Percentiles rank a stretch among this genome's conserved stretches.
These are phyloP conservation scores for Rutilus rutilus DNA, from an alignment of 2,113 vertebrate species.

Conservation along the genomic window DNA sequence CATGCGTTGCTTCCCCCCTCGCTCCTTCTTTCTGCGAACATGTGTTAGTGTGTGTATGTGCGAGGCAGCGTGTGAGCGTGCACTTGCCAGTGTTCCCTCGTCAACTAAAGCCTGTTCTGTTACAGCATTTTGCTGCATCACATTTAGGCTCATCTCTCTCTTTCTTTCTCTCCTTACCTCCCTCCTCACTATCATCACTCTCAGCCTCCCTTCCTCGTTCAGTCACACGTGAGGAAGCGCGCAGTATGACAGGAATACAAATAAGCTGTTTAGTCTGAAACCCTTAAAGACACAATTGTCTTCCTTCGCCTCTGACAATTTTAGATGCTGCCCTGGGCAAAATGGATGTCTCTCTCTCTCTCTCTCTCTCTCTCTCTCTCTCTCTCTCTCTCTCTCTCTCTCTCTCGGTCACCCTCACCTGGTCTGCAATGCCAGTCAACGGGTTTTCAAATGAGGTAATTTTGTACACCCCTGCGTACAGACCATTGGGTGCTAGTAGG, in stretches of 20 bases:
- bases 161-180: conserved; percentile 49
- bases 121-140: conserved; percentile 76
- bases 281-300: conserved; percentile 77
- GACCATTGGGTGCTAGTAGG: neutral
- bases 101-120: conserved; percentile 70
- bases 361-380: neutral
- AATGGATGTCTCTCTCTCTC: neutral
- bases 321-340: neutral
- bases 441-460: neutral
- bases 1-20: conserved; percentile 50
- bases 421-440: neutral
- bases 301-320: conserved; percentile 52
- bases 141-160: conserved; percentile 67
- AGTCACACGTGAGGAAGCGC: conserved; percentile 73
- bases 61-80: conserved; percentile 60
- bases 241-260: conserved; percentile 74
- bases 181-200: conserved; percentile 39
- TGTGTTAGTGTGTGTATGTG: neutral
- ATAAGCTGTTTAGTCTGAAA: conserved; percentile 69
- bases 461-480: conserved; percentile 2
- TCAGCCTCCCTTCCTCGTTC: conserved; percentile 60
- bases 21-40: conserved; percentile 44
- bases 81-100: conserved; percentile 60
- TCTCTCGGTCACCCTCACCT: conserved; percentile 12
- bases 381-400: neutral